These are phyloP conservation scores for Danionella dracula DNA, from an alignment of 2,797 vertebrate genomes.

Conservation along the genomic window DNA sequence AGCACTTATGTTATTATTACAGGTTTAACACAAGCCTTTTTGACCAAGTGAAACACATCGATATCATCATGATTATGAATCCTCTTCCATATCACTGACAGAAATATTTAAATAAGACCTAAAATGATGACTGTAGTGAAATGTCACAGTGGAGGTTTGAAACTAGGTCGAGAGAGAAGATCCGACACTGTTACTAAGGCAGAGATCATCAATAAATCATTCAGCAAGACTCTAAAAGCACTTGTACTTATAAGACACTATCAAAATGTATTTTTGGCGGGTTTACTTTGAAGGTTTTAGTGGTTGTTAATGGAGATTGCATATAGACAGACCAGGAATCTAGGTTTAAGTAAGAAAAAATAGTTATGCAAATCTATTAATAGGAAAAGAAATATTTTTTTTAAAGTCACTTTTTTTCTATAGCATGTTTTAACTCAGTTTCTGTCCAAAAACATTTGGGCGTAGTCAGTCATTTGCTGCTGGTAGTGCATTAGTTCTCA, in stretches of 20 bases:
- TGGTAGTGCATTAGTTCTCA: too few species aligned
- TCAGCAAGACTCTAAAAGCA: conserved; percentile 19
- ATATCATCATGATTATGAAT: not conserved
- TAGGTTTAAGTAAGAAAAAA: not conserved
- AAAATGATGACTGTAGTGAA: not conserved
- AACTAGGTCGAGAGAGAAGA: conserved; percentile 22
- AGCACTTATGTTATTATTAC: not conserved
- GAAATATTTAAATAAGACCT: not conserved
- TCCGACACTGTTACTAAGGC: conserved; percentile 10
- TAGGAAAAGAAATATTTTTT: too few species aligned
- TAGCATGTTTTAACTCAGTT: too few species aligned
- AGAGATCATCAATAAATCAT: conserved; percentile 35
- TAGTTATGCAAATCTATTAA: too few species aligned
- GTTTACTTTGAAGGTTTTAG: not conserved
- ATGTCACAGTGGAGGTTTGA: not conserved
- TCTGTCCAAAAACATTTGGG: too few species aligned
- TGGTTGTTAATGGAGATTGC: not conserved
- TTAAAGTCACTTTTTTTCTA: too few species aligned
- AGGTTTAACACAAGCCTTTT: not conserved
- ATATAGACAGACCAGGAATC: too few species aligned
- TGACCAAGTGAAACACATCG: too few species aligned
- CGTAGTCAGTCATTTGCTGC: too few species aligned
- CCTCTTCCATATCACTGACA: not conserved
- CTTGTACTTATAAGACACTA: not conserved
- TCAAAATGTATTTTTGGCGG: not conserved